phyloP scores from a whole-genome alignment of 2,113 vertebrate species.

The Myrmophylax atrothorax region DNA sequence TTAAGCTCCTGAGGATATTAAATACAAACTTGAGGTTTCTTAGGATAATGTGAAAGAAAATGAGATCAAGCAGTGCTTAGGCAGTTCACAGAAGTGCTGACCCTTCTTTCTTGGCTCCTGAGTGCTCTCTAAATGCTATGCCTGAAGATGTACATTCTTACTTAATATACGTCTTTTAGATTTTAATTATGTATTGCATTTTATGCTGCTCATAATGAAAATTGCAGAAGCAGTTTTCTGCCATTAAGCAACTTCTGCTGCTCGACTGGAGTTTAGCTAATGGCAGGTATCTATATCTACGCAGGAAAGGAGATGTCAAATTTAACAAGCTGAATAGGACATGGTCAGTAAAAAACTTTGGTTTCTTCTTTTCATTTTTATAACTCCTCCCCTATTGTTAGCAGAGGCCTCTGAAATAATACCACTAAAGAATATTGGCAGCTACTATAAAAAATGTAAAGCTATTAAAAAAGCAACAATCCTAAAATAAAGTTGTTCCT shows the following conservation, averaged over 20 bases:
- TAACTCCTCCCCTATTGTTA: constrained; percentile 18
- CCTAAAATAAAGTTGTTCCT: constrained; percentile 57
- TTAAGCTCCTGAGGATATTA: background rate
- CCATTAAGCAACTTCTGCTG: background rate
- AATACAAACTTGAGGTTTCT: background rate
- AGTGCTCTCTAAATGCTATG: background rate
- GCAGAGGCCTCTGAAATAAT: background rate
- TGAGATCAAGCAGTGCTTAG: background rate
- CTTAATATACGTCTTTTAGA: background rate
- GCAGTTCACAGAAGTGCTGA: background rate
- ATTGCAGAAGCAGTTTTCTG: background rate
- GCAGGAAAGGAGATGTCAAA: background rate
- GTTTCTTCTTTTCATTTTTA: background rate
- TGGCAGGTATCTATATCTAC: background rate
- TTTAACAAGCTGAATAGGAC: background rate
- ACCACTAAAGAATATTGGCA: constrained; percentile 1
- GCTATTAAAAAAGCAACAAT: constrained; percentile 54
- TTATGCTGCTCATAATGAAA: background rate
- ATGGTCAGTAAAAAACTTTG: background rate
- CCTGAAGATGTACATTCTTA: background rate
- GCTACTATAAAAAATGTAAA: constrained; percentile 10
- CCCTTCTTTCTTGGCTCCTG: background rate
- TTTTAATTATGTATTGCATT: background rate
- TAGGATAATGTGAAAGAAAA: background rate
- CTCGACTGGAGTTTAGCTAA: background rate